Evolutionary conservation across 2,113 vertebrate genomes (phyloP), one percentile per base, ranked within the genome.

Genomic region (Gasterosteus aculeatus): DNA sequence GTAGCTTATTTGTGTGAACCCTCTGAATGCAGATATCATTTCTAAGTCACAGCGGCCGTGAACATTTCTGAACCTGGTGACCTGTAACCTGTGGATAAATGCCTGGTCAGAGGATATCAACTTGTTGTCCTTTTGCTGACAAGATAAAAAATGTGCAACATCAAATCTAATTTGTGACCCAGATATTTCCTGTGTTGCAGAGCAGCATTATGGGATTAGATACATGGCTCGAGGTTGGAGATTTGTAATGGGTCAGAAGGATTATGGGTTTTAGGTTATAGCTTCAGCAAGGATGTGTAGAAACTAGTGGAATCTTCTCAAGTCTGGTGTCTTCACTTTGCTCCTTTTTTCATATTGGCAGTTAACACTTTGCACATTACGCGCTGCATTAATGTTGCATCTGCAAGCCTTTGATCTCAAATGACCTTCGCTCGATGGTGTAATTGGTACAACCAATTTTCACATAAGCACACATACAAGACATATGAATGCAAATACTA

Each of bases 121-220:
- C 22, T 46, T 53, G 54, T 77, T 74, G 56, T 71, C 65, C 65
- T 29, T 3, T 22, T 79, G 53, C 64, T 69, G 64, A 76, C 38
- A n/a, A 61, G 69, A 10, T 38, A 8, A 73, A 38, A 64, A 44
- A 58, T 51, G 56, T 42, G 38, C 15, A 72, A 70, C 18, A 26
- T 53, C 71, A 75, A 47, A 69, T 71, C 60, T 74, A 2, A 2
- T 74, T 74, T 64, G 49, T 83, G 81, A 72, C 74, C 62, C 57
- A 56, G 60, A 81, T 78, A 60, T 59, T 4, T 56, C 46, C 46
- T 49, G 41, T 49, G 49, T 66, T 42, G 60, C 44, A 35, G 41
- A 80, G 81, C 22, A 68, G 70, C 44, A 42, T 69, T 65, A 81
- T 75, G 67, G 44, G 78, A 83, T 87, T 83, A 84, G 29, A 77